A percentile compares a stretch with the other conserved stretches of the same genome.
phyloP scores from a whole-genome alignment of 2,888 invertebrate species.

The Helicoverpa assulta region DNA sequence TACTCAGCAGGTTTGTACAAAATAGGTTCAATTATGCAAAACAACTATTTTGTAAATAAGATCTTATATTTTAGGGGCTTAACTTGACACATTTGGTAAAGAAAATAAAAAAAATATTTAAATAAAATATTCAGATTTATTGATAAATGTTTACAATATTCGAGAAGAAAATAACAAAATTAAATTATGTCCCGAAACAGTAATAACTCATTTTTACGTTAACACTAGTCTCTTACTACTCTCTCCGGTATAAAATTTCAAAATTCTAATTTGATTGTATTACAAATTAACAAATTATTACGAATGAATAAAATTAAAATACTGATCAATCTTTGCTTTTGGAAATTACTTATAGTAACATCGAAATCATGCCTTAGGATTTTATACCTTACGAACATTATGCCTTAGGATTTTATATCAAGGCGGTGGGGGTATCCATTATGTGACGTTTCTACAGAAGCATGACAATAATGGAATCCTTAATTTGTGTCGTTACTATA shows the following conservation, averaged over 20 bases:
- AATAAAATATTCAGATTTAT: slow-evolving; percentile 60
- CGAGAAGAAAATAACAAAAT: slow-evolving; percentile 65
- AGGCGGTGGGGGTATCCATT: slow-evolving; percentile 22
- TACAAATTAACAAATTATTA: slow-evolving; percentile 55
- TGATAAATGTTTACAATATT: slow-evolving; percentile 66
- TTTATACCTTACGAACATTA: slow-evolving; percentile 32
- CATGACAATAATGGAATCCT: slow-evolving; percentile 22
- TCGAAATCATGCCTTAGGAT: slow-evolving; percentile 8
- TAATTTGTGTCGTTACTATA: slow-evolving; percentile 42
- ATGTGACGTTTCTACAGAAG: slow-evolving; percentile 17
- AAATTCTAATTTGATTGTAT: slow-evolving; percentile 41
- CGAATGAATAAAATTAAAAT: slow-evolving; percentile 66
- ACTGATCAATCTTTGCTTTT: slow-evolving; percentile 70
- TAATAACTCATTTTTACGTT: slow-evolving; percentile 38
- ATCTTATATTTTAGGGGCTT: not conserved
- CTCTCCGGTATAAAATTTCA: slow-evolving; percentile 73
- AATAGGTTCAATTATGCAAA: too few relatives aligned
- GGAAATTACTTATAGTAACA: slow-evolving; percentile 46
- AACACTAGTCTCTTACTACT: slow-evolving; percentile 80
- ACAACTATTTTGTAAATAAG: too few relatives aligned
- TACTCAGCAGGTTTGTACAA: too few relatives aligned
- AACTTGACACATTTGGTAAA: not conserved
- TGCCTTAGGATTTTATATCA: slow-evolving; percentile 26
- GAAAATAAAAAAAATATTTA: slow-evolving; percentile 21
- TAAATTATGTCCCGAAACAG: slow-evolving; percentile 52